Evolutionary conservation across 2,888 invertebrate genomes (phyloP), one percentile per base, ranked within the genome.

Genomic region (Cynaeus angustus): DNA sequence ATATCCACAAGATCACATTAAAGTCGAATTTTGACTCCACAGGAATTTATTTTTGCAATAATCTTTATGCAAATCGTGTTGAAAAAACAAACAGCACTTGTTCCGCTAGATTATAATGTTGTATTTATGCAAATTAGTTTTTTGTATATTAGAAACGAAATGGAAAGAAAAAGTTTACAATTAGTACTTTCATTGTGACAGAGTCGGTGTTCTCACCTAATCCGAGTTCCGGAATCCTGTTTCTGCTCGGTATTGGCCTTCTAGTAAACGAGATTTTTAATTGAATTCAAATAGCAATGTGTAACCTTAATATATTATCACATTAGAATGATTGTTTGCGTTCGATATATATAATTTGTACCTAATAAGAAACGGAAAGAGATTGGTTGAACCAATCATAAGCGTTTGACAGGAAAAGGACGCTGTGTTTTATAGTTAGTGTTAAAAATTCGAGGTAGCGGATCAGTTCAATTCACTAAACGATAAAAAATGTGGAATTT

Each of bases 211-310:
- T 62, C 62, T 61, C 61, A 50, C 61, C 53, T 61, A 38, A 58
- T 43, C 58, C n/a, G 26, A 67, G 66, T 67, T 67, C 66, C 66
- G 66, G 66, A 67, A 67, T 67, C 66, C 66, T 58, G 66, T 59
- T 65, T 43, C 21, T 48, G 30, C 55, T 10, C 41, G 26, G 38
- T 41, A 59, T 43, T 59, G 66, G 66, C 66, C 66, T 67, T 67
- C 66, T 58, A 66, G 52, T 30, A 46, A 43, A 53, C 52, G 59
- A 56, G 46, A 66, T 66, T 66, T 66, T 66, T 66, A 59, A 67
- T 67, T 50, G 43, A 50, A 59, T 67, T 66, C 56, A 56, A 56
- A 56, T 55, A 46, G 56, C 66, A 37, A 12, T 33, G n/a, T 9
- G 37, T 66, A 55, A 66, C 66, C 66, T 66, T 56, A 66, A 66